Evolutionary conservation across 30 jellyfish, hydroid and myxozoan species (phyloP).

Genomic region (Cassiopea andromeda): DNA sequence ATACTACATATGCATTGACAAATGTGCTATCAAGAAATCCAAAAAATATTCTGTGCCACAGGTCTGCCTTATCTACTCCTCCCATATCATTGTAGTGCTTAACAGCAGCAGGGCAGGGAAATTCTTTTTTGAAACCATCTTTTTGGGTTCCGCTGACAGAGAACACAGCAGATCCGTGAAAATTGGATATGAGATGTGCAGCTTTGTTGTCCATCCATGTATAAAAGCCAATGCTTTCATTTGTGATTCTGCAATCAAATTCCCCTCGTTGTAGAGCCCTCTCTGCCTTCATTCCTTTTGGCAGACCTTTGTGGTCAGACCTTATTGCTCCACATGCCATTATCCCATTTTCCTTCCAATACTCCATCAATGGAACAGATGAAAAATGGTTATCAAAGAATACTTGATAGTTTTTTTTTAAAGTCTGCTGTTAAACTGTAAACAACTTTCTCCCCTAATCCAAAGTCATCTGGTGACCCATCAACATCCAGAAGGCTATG

Average conservation of each 20-base stretch:
- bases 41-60: conserved; percentile 78
- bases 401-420: conserved; percentile 54
- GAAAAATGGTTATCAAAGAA: conserved; percentile 69
- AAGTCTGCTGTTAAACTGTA: conserved; percentile 60
- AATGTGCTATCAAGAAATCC: conserved; percentile 73
- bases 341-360: conserved; percentile 29
- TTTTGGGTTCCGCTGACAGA: conserved; percentile 53
- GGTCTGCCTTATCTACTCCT: conserved; percentile 78
- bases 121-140: conserved; percentile 39
- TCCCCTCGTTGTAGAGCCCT: conserved; percentile 75
- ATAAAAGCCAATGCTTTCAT: conserved; percentile 35
- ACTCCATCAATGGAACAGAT: conserved; percentile 73
- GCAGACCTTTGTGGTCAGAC: conserved; percentile 57
- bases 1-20: conserved; percentile 68
- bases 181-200: conserved; percentile 68
- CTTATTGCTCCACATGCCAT: conserved; percentile 70
- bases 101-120: conserved; percentile 58
- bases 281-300: conserved; percentile 56
- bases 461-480: conserved; percentile 57
- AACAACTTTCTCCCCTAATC: conserved; percentile 78
- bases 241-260: conserved; percentile 55
- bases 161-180: conserved; percentile 62
- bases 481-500: conserved; percentile 57
- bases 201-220: conserved; percentile 82
- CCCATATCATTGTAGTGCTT: conserved; percentile 75